Conservation (phyloP, 2,797 vertebrate genomes). For the Aulostomus chinensis region DNA sequence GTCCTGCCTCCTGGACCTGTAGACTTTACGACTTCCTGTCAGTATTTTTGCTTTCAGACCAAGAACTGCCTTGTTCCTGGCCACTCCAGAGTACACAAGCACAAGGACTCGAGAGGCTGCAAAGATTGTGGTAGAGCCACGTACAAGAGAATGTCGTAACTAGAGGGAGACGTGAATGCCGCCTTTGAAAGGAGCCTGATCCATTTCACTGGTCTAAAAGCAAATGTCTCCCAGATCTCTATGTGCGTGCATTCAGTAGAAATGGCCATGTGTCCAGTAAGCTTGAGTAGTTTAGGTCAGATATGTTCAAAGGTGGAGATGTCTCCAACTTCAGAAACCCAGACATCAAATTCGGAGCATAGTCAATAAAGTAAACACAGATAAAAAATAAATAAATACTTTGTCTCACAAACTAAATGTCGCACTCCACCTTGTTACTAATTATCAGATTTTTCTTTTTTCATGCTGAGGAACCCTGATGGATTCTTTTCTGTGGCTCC, state of each 20-base stretch:
- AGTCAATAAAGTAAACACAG: not conserved
- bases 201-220: not conserved
- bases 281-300: not conserved
- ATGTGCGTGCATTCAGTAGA: not conserved
- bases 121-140: constrained; percentile 4
- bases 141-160: too few relatives aligned
- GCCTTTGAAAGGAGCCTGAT: not conserved
- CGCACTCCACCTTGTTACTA: too few relatives aligned
- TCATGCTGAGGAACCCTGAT: not conserved
- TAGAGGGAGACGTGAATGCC: not conserved
- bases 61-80: not conserved
- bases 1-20: not conserved
- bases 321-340: too few relatives aligned
- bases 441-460: constrained; percentile 1
- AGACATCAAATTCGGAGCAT: not conserved
- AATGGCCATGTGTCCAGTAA: not conserved
- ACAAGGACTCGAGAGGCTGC: constrained; percentile 42
- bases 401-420: too few relatives aligned
- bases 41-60: too few relatives aligned
- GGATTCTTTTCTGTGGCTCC: constrained; percentile 2
- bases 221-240: not conserved
- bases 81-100: constrained; percentile 13
- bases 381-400: too few relatives aligned
- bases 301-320: too few relatives aligned
- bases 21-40: constrained; percentile 1